phyloP scores from a whole-genome alignment of 92 coral and sea anemone species.

The Zoanthus sociatus region DNA sequence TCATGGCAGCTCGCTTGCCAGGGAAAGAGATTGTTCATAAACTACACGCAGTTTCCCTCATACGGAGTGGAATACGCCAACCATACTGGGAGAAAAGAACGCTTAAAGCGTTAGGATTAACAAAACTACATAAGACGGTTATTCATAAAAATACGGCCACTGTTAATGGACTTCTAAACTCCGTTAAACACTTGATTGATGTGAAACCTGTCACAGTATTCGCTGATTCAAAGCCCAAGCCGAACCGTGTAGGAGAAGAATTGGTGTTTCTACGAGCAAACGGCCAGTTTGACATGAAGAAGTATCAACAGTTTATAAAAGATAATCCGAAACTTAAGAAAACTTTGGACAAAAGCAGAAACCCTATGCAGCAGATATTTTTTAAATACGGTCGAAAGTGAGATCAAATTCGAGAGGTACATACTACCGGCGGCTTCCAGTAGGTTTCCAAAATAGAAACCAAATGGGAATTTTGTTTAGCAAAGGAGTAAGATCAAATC shows the following conservation, averaged over 20 bases:
- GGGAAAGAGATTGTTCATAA: conserved; percentile 64
- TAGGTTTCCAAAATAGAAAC: too few species aligned
- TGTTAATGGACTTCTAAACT: conserved; percentile 85
- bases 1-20: conserved; percentile 78
- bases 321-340: conserved; percentile 56
- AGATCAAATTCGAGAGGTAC: not conserved
- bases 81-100: conserved; percentile 99
- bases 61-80: conserved; percentile 88
- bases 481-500: too few species aligned
- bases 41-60: conserved; percentile 90
- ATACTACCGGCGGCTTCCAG: too few species aligned
- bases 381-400: not conserved
- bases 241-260: conserved; percentile 34
- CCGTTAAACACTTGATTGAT: conserved; percentile 87
- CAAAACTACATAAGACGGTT: conserved; percentile 86
- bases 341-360: conserved; percentile 39
- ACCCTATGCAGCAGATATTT: conserved; percentile 39
- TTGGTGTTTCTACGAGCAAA: conserved; percentile 76
- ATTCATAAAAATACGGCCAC: conserved; percentile 93
- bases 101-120: conserved; percentile 85
- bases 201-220: conserved; percentile 76
- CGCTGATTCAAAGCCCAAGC: conserved; percentile 14
- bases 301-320: conserved; percentile 65
- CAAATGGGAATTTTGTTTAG: too few species aligned
- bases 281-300: conserved; percentile 80